Percentiles rank a stretch among this genome's conserved stretches.
Evolutionary conservation across 2,888 invertebrate species (phyloP).

Genomic region (Sarcophaga rosellei): DNA sequence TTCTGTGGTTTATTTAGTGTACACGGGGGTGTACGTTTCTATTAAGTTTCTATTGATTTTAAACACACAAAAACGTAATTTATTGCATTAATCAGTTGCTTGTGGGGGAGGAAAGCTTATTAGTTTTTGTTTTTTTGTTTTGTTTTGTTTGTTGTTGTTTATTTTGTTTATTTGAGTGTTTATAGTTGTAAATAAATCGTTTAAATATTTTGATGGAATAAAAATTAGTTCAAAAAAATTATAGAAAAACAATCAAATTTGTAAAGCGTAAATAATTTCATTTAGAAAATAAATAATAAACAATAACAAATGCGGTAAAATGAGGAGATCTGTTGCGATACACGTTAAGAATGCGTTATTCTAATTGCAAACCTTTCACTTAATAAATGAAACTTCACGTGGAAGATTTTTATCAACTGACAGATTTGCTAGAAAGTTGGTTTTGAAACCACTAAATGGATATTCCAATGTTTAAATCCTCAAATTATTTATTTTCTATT

Average conservation of each 20-base stretch:
- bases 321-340: too few relatives aligned
- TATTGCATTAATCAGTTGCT: background rate
- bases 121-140: background rate
- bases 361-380: too few relatives aligned
- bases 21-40: background rate
- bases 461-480: too few relatives aligned
- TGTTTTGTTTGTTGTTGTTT: background rate
- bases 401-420: too few relatives aligned
- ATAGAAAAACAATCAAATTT: background rate
- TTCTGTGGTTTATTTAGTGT: background rate
- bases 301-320: too few relatives aligned
- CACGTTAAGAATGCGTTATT: too few relatives aligned
- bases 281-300: too few relatives aligned
- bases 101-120: background rate
- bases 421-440: too few relatives aligned
- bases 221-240: background rate
- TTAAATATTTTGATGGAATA: background rate
- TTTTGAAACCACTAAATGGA: too few relatives aligned
- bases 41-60: slow-evolving; percentile 17
- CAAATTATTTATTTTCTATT: background rate
- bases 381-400: too few relatives aligned
- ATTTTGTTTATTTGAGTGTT: slow-evolving; percentile 19
- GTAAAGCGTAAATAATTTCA: background rate
- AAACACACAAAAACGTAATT: background rate
- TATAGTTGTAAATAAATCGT: background rate